A percentile compares a stretch with the other conserved stretches of the same genome.
Evolutionary conservation across 2,113 vertebrate species (phyloP).

Genomic region (Cryptoleucopteryx plumbea): DNA sequence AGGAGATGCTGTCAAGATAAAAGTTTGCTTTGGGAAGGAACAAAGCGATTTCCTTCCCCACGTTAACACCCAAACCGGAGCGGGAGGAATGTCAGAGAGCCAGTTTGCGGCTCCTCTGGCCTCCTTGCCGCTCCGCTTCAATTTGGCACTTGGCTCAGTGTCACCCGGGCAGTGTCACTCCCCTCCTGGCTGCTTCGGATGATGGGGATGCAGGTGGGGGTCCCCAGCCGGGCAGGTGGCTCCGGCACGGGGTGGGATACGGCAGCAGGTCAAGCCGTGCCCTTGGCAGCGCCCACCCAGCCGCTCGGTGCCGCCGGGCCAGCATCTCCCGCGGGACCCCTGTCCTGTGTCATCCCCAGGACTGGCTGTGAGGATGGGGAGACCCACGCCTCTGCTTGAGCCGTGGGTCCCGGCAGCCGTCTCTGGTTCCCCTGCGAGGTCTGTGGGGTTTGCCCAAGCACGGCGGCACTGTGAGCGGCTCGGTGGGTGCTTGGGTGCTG

Average conservation of each 20-base stretch:
- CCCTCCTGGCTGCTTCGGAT: fast-evolving
- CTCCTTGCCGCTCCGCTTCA: not conserved
- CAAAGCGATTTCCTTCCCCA: not conserved
- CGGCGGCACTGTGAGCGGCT: fast-evolving
- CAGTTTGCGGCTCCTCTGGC: not conserved
- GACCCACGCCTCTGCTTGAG: fast-evolving
- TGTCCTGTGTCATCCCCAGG: fast-evolving
- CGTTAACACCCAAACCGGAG: not conserved
- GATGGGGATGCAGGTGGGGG: not conserved
- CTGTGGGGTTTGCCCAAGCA: fast-evolving
- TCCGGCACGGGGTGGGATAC: not conserved
- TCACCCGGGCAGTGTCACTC: not conserved
- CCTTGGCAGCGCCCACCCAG: not conserved
- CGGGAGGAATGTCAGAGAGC: not conserved
- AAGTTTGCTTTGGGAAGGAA: not conserved
- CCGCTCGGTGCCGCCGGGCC: not conserved
- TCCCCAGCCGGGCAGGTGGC: not conserved
- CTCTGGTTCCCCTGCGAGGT: fast-evolving
- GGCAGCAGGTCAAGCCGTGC: not conserved
- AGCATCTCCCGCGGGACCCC: fast-evolving
- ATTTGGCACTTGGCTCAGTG: not conserved
- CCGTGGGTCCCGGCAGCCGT: fast-evolving
- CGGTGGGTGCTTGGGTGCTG: not conserved
- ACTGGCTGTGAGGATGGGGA: not conserved
- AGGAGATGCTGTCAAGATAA: not conserved